Evolutionary conservation across 2,113 vertebrate genomes (phyloP).

Genomic region (Equus quagga): DNA sequence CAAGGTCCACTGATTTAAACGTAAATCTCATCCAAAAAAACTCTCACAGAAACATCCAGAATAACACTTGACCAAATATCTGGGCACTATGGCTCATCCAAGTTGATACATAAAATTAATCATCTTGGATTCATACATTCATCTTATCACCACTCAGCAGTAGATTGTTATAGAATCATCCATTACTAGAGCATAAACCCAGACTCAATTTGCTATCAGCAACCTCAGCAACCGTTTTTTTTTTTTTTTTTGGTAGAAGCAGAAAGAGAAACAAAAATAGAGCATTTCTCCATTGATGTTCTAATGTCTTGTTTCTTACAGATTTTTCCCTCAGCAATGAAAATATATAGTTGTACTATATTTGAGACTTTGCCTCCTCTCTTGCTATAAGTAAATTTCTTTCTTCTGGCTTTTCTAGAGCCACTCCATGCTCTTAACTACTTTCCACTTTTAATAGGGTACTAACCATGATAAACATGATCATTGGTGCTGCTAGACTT

Average conservation of each 20-base stretch:
- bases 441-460: conserved; percentile 45
- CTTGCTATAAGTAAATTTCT: conserved; percentile 14
- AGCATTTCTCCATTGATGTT: neutral
- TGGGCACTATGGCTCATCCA: neutral
- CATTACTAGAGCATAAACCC: neutral
- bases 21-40: neutral
- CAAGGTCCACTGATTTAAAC: neutral
- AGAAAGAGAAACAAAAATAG: neutral
- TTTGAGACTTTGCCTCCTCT: conserved; percentile 67
- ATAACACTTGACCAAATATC: neutral
- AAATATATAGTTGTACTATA: conserved; percentile 51
- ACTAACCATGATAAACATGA: neutral
- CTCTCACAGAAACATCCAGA: neutral
- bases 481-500: conserved; percentile 53
- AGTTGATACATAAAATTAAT: neutral
- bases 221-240: neutral
- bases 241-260: neutral
- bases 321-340: conserved; percentile 20
- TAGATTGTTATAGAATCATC: neutral
- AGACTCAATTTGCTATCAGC: neutral
- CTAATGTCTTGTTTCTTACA: neutral
- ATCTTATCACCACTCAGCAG: neutral
- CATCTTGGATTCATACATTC: neutral
- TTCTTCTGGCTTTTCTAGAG: conserved; percentile 75
- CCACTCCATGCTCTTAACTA: conserved; percentile 34